Conservation (phyloP, 2,797 vertebrate species). For the Typhlichthys subterraneus region DNA sequence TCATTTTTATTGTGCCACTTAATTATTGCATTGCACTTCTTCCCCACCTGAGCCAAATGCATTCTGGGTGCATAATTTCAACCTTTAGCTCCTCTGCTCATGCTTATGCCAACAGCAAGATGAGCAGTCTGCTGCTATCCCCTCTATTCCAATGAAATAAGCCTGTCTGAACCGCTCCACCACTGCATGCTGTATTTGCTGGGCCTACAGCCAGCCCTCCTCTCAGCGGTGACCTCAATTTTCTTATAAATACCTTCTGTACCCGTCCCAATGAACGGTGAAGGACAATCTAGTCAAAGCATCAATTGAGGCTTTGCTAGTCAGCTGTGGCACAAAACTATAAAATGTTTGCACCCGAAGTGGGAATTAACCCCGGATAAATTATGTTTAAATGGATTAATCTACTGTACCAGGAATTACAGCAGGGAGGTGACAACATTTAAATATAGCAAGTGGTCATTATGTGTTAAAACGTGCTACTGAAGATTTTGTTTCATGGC, state of each 20-base stretch:
- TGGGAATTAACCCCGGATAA: conserved; percentile 41
- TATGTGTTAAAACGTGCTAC: too few relatives aligned
- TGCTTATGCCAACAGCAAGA: conserved; percentile 73
- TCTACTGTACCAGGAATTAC: conserved; percentile 3
- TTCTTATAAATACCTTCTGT: conserved; percentile 69
- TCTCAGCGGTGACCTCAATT: conserved; percentile 71
- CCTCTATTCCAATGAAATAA: conserved; percentile 63
- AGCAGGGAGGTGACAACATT: conserved; percentile 8
- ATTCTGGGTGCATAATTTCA: conserved; percentile 78
- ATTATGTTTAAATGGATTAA: conserved; percentile 12
- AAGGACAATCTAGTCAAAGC: conserved; percentile 67
- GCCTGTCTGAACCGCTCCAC: conserved; percentile 63
- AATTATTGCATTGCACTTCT: conserved; percentile 80
- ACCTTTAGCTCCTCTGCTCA: conserved; percentile 72
- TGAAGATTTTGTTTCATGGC: too few relatives aligned
- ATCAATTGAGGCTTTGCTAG: conserved; percentile 66
- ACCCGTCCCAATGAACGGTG: conserved; percentile 57
- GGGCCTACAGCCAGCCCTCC: conserved; percentile 65
- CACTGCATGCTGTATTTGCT: conserved; percentile 56
- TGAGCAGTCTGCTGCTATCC: conserved; percentile 63
- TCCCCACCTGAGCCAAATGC: conserved; percentile 72
- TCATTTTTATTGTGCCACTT: conserved; percentile 84
- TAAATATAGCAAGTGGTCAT: neutral
- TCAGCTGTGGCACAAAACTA: conserved; percentile 55
- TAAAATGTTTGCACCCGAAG: conserved; percentile 45